phyloP scores from a whole-genome alignment of 1,140 invertebrate species.

The Tetranychus urticae region DNA sequence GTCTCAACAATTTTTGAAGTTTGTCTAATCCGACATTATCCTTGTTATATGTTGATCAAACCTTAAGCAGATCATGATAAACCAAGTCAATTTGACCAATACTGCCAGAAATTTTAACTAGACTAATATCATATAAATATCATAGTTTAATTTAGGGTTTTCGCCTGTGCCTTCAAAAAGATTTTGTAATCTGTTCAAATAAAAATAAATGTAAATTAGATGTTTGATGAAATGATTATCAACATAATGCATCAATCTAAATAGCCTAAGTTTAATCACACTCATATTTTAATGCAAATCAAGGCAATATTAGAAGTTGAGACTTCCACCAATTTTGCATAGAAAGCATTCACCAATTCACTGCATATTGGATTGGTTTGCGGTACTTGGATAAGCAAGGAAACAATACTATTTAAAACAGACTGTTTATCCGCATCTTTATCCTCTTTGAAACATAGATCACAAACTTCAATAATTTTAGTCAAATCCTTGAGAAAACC shows the following conservation, averaged over 20 bases:
- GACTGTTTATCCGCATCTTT: slow-evolving; percentile 27
- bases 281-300: slow-evolving; percentile 64
- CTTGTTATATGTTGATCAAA: slow-evolving; percentile 62
- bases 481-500: slow-evolving; percentile 1
- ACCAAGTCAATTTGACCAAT: slow-evolving; percentile 58
- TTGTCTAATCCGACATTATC: slow-evolving; percentile 59
- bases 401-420: slow-evolving; percentile 45
- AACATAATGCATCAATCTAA: no score
- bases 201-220: no score
- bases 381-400: slow-evolving; percentile 66
- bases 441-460: slow-evolving; percentile 55
- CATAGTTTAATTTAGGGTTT: slow-evolving; percentile 55
- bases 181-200: slow-evolving; percentile 23
- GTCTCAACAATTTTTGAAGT: slow-evolving; percentile 67
- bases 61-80: slow-evolving; percentile 20
- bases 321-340: slow-evolving; percentile 75
- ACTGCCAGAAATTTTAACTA: slow-evolving; percentile 63
- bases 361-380: slow-evolving; percentile 45
- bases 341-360: slow-evolving; percentile 67
- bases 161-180: slow-evolving; percentile 73
- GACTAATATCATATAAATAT: slow-evolving; percentile 72
- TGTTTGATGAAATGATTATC: no score
- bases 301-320: slow-evolving; percentile 52
- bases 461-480: slow-evolving; percentile 73
- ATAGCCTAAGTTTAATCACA: slow-evolving; percentile 12